Evolutionary conservation across 2,113 vertebrate species (phyloP).

Genomic region (Amphilophus citrinellus): DNA sequence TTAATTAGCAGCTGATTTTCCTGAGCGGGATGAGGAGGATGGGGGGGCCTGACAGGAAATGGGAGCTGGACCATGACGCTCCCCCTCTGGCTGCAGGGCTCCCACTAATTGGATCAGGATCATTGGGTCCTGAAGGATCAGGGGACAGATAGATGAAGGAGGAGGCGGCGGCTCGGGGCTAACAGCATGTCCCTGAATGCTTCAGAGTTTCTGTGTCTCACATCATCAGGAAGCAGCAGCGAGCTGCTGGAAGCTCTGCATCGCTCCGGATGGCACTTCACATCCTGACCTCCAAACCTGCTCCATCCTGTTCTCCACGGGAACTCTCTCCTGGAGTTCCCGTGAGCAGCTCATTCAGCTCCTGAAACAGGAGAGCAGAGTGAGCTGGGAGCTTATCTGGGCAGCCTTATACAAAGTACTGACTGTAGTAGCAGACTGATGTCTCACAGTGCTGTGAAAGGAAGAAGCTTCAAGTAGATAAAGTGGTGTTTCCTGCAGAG

Average conservation of each 20-base stretch:
- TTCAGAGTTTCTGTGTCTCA: neutral
- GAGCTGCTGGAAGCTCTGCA: no score
- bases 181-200: neutral
- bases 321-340: neutral
- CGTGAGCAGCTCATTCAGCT: neutral
- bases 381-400: neutral
- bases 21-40: neutral
- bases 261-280: no score
- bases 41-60: neutral
- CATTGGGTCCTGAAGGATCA: neutral
- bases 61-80: neutral
- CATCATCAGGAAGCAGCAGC: neutral
- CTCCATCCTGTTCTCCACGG: no score
- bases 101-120: constrained; percentile 18
- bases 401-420: no score
- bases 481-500: neutral
- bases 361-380: no score
- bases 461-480: neutral
- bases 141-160: neutral
- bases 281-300: no score
- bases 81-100: neutral
- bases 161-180: neutral
- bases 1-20: constrained; percentile 15
- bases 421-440: no score
- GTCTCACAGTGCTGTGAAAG: neutral